These are phyloP conservation scores for Elmis aenea DNA, from an alignment of 2,888 invertebrate genomes.

Conservation along the genomic window DNA sequence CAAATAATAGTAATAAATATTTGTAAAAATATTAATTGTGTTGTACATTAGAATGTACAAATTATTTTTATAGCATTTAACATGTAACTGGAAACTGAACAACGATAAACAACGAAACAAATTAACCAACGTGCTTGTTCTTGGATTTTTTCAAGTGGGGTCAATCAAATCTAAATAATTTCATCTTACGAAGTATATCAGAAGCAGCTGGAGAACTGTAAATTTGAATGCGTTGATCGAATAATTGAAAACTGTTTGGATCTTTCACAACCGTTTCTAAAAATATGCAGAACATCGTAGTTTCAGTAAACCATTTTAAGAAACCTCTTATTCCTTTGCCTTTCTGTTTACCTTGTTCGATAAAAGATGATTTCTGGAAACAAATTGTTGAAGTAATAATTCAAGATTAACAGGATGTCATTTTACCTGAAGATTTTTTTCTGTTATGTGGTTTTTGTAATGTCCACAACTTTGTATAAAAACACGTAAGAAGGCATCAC, in stretches of 20 bases:
- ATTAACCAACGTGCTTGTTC: no score
- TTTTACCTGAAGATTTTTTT: constrained; percentile 43
- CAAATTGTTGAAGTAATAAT: no score
- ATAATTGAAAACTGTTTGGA: constrained; percentile 36
- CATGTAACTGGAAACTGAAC: no score
- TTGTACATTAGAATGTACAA: no score
- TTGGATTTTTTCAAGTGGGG: no score
- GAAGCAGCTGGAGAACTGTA: constrained; percentile 40
- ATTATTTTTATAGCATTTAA: no score
- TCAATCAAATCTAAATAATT: no score
- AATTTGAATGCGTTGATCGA: constrained; percentile 41
- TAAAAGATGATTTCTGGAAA: constrained; percentile 68
- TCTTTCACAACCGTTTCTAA: constrained; percentile 49
- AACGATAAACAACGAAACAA: no score
- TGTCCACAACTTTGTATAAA: constrained; percentile 74
- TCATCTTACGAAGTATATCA: constrained; percentile 39
- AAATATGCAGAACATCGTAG: constrained; percentile 79
- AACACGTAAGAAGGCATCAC: constrained; percentile 72
- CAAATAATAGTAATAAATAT: no score
- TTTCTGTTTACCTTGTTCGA: constrained; percentile 51
- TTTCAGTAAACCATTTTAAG: constrained; percentile 82
- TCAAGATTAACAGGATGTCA: background rate
- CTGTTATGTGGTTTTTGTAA: constrained; percentile 56
- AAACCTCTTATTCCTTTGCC: constrained; percentile 68
- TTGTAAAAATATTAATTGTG: no score